A percentile compares a stretch with the other conserved stretches of the same genome.
Conservation (phyloP, 2,888 invertebrate genomes). For the Agrotis clavis region DNA sequence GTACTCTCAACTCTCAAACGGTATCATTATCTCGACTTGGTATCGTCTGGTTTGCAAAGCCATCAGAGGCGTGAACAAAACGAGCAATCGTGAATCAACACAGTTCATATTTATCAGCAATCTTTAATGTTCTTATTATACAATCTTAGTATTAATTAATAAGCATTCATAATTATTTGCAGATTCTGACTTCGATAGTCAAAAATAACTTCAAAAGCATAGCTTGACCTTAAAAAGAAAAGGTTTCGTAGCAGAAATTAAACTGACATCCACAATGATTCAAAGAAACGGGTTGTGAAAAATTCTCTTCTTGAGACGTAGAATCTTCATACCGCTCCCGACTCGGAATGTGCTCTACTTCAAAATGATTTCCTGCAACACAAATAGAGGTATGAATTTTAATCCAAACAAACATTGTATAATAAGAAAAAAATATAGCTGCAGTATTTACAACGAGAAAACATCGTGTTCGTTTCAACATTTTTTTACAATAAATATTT, state of each 20-base stretch:
- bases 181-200: constrained; percentile 20
- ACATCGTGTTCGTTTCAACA: constrained; percentile 29
- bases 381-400: neutral
- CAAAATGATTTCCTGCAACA: constrained; percentile 4
- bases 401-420: constrained; percentile 10
- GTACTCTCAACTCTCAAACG: constrained; percentile 27
- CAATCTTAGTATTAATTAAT: constrained; percentile 25
- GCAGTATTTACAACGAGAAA: constrained; percentile 20
- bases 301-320: constrained; percentile 47
- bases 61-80: constrained; percentile 46
- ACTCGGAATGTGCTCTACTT: constrained; percentile 54
- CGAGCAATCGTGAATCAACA: constrained; percentile 31
- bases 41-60: constrained; percentile 46
- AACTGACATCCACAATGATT: constrained; percentile 55
- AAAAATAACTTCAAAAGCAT: constrained; percentile 57
- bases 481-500: constrained; percentile 35
- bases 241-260: constrained; percentile 51
- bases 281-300: constrained; percentile 66
- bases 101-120: constrained; percentile 44
- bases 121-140: constrained; percentile 31
- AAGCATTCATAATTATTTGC: constrained; percentile 29
- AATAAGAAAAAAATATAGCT: constrained; percentile 19
- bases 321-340: constrained; percentile 1
- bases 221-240: constrained; percentile 55
- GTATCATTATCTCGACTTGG: constrained; percentile 44